phyloP scores from a whole-genome alignment of 2,888 invertebrate genomes.

The Polia nebulosa region DNA sequence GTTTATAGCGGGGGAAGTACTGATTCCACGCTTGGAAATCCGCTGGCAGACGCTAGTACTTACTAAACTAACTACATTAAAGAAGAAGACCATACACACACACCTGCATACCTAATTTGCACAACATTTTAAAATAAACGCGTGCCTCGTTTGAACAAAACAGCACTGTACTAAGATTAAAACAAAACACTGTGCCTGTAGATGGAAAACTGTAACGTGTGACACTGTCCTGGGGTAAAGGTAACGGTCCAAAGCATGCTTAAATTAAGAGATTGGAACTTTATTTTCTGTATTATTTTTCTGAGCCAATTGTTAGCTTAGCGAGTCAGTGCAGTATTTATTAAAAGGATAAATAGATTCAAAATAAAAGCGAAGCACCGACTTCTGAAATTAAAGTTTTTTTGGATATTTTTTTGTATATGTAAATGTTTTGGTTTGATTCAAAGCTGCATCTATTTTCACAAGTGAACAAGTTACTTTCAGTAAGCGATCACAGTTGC shows the following conservation, averaged over 20 bases:
- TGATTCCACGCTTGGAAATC: no score
- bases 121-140: constrained; percentile 23
- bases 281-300: not conserved
- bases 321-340: no score
- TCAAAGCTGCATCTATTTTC: no score
- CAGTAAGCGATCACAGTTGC: no score
- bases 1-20: no score
- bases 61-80: not conserved
- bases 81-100: not conserved
- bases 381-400: no score
- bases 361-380: no score
- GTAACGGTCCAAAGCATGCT: not conserved
- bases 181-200: constrained; percentile 51
- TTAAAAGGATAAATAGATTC: no score
- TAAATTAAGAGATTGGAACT: not conserved
- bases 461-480: no score
- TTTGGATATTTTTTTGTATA: no score
- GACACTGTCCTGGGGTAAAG: constrained; percentile 26
- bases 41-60: no score
- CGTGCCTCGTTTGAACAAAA: constrained; percentile 37
- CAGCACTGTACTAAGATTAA: constrained; percentile 49
- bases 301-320: not conserved
- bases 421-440: no score
- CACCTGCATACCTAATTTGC: constrained; percentile 10
- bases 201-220: constrained; percentile 56